A percentile compares a stretch with the other conserved stretches of the same genome.
These are phyloP conservation scores for Andricus curvator DNA, from an alignment of 2,888 invertebrate species.

Conservation along the genomic window DNA sequence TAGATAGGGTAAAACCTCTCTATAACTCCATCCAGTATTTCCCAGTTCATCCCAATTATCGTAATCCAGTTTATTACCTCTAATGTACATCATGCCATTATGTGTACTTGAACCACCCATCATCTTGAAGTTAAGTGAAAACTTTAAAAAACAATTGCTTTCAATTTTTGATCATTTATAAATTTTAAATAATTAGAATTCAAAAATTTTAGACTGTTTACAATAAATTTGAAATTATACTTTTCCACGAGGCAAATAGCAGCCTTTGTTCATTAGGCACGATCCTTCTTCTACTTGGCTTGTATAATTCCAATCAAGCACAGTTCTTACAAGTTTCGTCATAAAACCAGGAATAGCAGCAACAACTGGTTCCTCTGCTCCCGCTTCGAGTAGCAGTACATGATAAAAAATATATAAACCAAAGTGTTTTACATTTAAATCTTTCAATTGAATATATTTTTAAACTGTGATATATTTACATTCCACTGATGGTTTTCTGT, in stretches of 20 bases:
- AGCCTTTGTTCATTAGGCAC: conserved; percentile 85
- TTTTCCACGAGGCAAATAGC: conserved; percentile 87
- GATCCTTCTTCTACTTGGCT: conserved; percentile 90
- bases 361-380: conserved; percentile 93
- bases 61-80: conserved; percentile 93
- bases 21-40: conserved; percentile 66
- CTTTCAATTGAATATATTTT: background rate
- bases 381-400: conserved; percentile 89
- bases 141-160: too few relatives aligned
- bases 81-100: conserved; percentile 87
- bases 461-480: conserved; percentile 41
- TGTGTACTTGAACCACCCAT: conserved; percentile 85
- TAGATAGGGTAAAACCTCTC: too few relatives aligned
- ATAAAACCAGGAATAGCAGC: conserved; percentile 87
- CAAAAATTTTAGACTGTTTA: too few relatives aligned
- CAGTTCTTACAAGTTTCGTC: conserved; percentile 89
- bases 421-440: conserved; percentile 65
- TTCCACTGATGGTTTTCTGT: conserved; percentile 61
- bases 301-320: conserved; percentile 95
- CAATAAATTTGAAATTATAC: conserved; percentile 68
- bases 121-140: conserved; percentile 67
- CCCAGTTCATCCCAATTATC: conserved; percentile 92
- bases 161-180: too few relatives aligned
- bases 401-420: conserved; percentile 83
- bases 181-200: too few relatives aligned